Base-by-base conservation (phyloP, 2,797 vertebrate genomes). In the Carduelis carduelis region DNA sequence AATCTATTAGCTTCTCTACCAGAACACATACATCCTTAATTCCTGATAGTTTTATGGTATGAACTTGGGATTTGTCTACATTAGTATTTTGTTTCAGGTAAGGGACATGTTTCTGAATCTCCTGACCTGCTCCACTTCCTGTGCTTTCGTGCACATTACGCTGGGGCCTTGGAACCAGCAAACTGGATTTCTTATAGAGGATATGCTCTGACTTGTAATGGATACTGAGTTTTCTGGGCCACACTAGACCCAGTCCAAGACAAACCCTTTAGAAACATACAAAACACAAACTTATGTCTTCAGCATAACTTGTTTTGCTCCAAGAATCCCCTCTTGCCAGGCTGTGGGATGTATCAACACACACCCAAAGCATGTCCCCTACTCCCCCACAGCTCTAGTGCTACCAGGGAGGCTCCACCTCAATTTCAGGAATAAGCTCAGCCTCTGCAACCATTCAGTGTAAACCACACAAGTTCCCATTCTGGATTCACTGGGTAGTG, bases 371-470 rank as follows among this genome's bases (percentile, higher is more conserved):
- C 0, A 2, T 17, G 23, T 30, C 21, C 59, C 41, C 56, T 43
- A 39, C n/a, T 49, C 60, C 34, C 28, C 28, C 2, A 11, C 34
- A 70, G 37, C 15, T 55, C 75, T 59, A 56, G 32, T 3, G 8
- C 28, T 65, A 18, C 39, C 46, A 39, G 17, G 9, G 32, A 78
- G 13, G 16, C 17, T 85, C 35, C 35, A 70, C 8, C 32, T 80
- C 75, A 49, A 22, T 32, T 41, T 75, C 53, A 91, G 18, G 26
- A 16, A 12, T 2, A 49, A 69, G 30, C 41, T 64, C 49, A 65
- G 41, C 9, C 23, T 60, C 32, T 0, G 0, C 13, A 41, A 41
- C 30, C 50, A 55, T 34, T 69, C 49, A 59, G 14, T 8, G 28
- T 4, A 22, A 86, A 24, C 24, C 65, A 69, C 1, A 0, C 15